Evolutionary conservation across 2,113 vertebrate species (phyloP).

Genomic region (Erinaceus europaeus): DNA sequence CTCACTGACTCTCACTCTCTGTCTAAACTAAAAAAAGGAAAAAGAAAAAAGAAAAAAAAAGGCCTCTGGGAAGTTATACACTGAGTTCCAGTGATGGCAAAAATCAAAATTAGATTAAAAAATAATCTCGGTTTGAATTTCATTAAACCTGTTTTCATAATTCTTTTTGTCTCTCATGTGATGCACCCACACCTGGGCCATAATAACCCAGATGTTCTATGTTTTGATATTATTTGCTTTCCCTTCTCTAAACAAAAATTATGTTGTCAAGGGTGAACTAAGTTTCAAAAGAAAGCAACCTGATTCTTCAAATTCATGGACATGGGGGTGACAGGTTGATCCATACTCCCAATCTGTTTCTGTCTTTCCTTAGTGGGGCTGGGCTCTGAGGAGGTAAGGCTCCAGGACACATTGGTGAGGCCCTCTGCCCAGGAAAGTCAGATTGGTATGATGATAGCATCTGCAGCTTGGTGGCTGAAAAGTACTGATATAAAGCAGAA

Average conservation of each 20-base stretch:
- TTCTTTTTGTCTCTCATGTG: background rate
- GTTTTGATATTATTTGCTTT: slow-evolving; percentile 27
- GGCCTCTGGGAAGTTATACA: background rate
- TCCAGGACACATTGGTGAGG: no score
- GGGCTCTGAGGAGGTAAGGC: no score
- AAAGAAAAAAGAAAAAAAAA: no score
- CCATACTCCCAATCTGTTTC: no score
- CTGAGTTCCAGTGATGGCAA: background rate
- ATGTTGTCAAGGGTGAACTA: background rate
- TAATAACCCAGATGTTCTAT: background rate
- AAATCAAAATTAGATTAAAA: background rate
- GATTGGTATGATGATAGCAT: no score
- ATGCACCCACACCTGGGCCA: background rate
- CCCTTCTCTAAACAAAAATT: background rate
- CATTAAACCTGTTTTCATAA: background rate
- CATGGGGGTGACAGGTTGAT: no score
- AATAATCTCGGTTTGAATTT: background rate
- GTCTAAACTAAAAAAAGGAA: no score
- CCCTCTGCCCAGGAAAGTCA: no score
- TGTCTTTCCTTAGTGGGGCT: no score
- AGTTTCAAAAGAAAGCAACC: background rate
- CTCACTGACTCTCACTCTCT: no score
- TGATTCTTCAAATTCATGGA: background rate
- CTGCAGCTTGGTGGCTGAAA: no score
- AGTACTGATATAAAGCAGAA: no score